Conservation (phyloP, 53 echinoderm and acorn worm species). For the Stichopus horrens region DNA sequence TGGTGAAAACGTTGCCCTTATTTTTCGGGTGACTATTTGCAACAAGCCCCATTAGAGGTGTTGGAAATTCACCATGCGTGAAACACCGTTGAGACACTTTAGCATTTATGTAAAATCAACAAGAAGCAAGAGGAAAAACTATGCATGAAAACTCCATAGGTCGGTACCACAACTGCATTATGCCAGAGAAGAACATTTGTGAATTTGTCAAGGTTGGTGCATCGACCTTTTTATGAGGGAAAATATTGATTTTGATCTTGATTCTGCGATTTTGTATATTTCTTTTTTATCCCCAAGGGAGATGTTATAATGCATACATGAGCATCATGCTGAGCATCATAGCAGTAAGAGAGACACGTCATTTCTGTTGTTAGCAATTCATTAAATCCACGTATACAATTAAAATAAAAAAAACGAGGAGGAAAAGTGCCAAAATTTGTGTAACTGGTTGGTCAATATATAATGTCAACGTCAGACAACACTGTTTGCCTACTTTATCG, state of each 20-base stretch:
- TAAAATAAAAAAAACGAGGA: too few relatives aligned
- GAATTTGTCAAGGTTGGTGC: neutral
- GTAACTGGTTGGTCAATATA: too few relatives aligned
- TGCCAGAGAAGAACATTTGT: neutral
- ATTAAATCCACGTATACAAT: too few relatives aligned
- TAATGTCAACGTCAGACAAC: too few relatives aligned
- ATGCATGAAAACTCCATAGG: too few relatives aligned
- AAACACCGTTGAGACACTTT: neutral
- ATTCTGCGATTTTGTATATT: neutral
- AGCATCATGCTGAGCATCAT: too few relatives aligned
- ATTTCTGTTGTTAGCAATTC: too few relatives aligned
- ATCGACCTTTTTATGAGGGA: neutral
- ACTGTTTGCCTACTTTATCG: too few relatives aligned
- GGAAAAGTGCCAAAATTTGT: too few relatives aligned
- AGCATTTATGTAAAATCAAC: neutral
- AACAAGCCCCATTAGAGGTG: conserved; percentile 7
- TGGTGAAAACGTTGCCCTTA: neutral
- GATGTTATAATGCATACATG: too few relatives aligned
- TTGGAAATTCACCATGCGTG: neutral
- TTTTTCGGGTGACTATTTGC: neutral
- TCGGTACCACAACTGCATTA: neutral
- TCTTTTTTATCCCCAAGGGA: neutral
- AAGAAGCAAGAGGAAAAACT: neutral
- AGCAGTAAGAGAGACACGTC: too few relatives aligned
- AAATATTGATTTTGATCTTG: neutral